A percentile compares a stretch with the other conserved stretches of the same genome.
phyloP scores from a whole-genome alignment of 2,888 invertebrate genomes.

The Arctia plantaginis region DNA sequence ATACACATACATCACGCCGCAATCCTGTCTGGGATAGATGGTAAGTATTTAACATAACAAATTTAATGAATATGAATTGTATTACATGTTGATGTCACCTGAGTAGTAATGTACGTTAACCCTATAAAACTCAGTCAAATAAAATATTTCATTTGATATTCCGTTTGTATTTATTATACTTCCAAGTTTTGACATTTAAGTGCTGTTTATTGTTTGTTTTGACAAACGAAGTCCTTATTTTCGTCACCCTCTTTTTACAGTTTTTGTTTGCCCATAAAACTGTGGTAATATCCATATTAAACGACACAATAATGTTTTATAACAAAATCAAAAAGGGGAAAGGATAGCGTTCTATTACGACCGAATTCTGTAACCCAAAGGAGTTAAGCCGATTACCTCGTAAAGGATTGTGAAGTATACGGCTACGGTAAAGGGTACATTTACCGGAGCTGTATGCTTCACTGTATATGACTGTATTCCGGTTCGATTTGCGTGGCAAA shows the following conservation, averaged over 20 bases:
- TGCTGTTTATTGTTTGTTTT: conserved; percentile 12
- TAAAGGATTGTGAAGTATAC: conserved; percentile 14
- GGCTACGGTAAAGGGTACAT: not conserved
- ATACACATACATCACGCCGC: not conserved
- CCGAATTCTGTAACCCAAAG: conserved; percentile 18
- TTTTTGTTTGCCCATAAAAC: conserved; percentile 4
- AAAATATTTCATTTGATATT: not conserved
- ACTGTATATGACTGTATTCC: conserved; percentile 3
- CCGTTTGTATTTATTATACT: not conserved
- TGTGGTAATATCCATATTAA: conserved; percentile 11
- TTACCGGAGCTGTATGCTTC: not conserved
- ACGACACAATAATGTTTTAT: conserved; percentile 7
- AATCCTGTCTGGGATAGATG: not conserved
- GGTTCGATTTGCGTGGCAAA: conserved; percentile 21
- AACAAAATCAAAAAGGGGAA: conserved; percentile 11
- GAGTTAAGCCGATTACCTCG: conserved; percentile 22
- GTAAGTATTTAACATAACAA: not conserved
- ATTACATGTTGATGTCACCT: not conserved
- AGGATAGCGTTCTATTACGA: conserved; percentile 22
- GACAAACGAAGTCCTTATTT: conserved; percentile 1
- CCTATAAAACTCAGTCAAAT: not conserved
- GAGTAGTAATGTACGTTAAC: not conserved
- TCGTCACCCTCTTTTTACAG: conserved; percentile 1
- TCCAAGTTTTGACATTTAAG: not conserved
- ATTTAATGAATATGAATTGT: not conserved